These are phyloP conservation scores for Xanthorhoe spadicearia DNA, from an alignment of 2,888 invertebrate genomes.

Conservation along the genomic window DNA sequence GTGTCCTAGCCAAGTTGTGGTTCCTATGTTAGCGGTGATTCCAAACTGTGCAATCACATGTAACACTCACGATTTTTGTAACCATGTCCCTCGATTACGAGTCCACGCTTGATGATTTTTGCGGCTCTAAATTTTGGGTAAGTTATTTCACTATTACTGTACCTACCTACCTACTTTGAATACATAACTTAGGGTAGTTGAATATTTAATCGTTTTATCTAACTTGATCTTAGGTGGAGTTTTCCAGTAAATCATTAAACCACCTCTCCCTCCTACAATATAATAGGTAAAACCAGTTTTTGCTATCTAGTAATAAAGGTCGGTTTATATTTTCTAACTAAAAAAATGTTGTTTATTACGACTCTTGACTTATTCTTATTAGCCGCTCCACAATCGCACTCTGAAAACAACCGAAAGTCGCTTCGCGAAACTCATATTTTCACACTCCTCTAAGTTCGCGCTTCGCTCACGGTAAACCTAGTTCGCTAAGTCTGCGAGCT, in stretches of 20 bases:
- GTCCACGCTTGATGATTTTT: constrained; percentile 89
- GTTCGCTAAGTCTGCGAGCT: too few relatives aligned
- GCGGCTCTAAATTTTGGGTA: constrained; percentile 93
- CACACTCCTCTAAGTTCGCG: too few relatives aligned
- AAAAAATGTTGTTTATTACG: neutral
- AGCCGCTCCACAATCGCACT: too few relatives aligned
- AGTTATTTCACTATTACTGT: constrained; percentile 70
- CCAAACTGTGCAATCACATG: constrained; percentile 51
- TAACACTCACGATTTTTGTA: constrained; percentile 62
- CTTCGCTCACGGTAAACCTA: too few relatives aligned
- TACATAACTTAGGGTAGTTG: neutral
- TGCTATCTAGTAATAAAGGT: constrained; percentile 22
- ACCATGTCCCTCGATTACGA: constrained; percentile 75
- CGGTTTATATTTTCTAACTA: neutral
- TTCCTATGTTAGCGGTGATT: constrained; percentile 19
- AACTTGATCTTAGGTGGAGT: neutral
- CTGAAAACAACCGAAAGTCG: too few relatives aligned
- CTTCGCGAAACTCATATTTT: too few relatives aligned
- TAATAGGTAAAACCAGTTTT: constrained; percentile 43
- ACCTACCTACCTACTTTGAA: too few relatives aligned
- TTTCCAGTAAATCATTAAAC: neutral
- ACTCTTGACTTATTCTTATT: neutral
- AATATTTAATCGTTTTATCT: neutral
- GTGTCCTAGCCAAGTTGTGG: constrained; percentile 17
- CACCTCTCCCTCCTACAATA: constrained; percentile 16